Conservation (phyloP, 2,113 vertebrate species). For the Silurus glanis region DNA sequence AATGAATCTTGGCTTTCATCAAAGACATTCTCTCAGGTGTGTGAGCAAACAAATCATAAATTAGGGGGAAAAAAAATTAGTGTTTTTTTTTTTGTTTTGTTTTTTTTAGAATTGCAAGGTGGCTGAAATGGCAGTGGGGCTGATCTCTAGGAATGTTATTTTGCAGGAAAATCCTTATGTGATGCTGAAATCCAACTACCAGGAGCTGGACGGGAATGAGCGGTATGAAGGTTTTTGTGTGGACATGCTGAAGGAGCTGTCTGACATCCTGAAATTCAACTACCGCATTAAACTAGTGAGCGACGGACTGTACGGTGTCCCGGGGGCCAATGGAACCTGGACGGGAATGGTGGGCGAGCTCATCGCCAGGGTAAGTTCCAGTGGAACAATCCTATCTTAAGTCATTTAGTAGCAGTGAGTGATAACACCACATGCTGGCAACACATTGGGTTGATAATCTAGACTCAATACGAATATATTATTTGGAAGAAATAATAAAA, state of each 20-base stretch:
- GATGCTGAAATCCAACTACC: constrained; percentile 93
- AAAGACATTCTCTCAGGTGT: constrained; percentile 46
- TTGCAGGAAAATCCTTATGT: constrained; percentile 98
- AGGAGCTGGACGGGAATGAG: constrained; percentile 90
- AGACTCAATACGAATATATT: background rate
- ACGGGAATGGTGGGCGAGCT: constrained; percentile 97
- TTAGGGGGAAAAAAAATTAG: constrained; percentile 58
- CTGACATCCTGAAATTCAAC: constrained; percentile 92
- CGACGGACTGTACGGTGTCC: constrained; percentile 87
- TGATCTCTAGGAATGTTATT: constrained; percentile 60
- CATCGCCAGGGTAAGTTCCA: constrained; percentile 85
- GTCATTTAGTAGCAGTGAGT: background rate
- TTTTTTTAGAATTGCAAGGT: background rate
- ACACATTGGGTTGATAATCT: background rate
- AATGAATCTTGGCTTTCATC: constrained; percentile 66
- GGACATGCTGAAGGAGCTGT: constrained; percentile 96
- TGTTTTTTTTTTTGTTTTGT: background rate
- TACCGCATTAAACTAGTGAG: constrained; percentile 93
- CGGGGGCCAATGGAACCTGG: constrained; percentile 91
- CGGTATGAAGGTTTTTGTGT: constrained; percentile 97
- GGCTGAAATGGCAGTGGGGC: background rate
- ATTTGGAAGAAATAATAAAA: background rate
- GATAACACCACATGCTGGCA: background rate
- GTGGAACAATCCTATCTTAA: background rate
- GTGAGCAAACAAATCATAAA: constrained; percentile 65